Percentiles rank a stretch among this genome's conserved stretches.
These are phyloP conservation scores for Callithrix jacchus DNA, from an alignment of 2,113 vertebrate genomes.

Conservation along the genomic window DNA sequence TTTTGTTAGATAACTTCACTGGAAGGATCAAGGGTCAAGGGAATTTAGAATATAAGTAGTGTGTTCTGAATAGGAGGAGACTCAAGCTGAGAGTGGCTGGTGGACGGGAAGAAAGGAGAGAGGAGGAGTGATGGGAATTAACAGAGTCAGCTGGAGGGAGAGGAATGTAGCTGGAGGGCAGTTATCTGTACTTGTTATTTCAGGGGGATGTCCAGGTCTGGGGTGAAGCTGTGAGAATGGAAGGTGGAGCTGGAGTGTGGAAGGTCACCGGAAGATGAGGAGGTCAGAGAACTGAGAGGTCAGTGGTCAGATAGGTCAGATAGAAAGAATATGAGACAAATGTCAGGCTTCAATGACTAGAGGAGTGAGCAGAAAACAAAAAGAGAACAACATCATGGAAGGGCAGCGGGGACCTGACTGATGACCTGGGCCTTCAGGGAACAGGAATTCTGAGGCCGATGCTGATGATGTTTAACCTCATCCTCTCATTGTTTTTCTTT, in stretches of 20 bases:
- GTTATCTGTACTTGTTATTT: neutral
- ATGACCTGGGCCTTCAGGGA: neutral
- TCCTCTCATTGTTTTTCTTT: neutral
- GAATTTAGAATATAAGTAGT: neutral
- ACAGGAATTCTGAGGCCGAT: neutral
- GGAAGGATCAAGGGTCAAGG: neutral
- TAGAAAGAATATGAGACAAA: neutral
- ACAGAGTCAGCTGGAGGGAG: neutral
- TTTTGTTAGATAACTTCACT: neutral
- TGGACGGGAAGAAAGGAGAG: neutral
- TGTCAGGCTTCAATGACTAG: neutral
- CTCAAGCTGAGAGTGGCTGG: neutral
- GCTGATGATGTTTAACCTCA: neutral
- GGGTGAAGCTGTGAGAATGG: neutral
- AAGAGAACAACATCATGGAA: neutral
- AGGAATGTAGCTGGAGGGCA: neutral
- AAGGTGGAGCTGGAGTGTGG: neutral
- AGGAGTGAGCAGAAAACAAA: neutral
- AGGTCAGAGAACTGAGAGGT: neutral
- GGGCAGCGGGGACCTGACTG: neutral
- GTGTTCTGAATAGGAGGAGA: neutral
- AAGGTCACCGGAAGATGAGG: neutral
- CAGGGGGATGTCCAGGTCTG: neutral
- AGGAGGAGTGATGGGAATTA: neutral
- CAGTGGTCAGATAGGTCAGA: neutral